Percentiles rank a stretch among this genome's conserved stretches.
phyloP scores from a whole-genome alignment of 1,140 invertebrate genomes.

The silkworm (Bombyx mori) region DNA sequence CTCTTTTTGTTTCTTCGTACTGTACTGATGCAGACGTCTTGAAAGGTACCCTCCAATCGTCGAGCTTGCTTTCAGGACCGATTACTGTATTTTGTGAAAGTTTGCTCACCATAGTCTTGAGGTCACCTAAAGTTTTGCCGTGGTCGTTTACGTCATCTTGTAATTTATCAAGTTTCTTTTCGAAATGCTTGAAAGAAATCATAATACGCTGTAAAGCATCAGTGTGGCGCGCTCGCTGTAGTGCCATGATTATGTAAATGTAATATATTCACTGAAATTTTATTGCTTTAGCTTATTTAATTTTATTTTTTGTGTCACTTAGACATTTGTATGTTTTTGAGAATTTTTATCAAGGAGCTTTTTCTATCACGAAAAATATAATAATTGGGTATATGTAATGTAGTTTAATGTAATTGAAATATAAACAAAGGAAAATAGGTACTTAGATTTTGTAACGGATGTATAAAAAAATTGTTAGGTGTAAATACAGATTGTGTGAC shows the following conservation, averaged over 20 bases:
- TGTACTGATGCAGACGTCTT: slow-evolving; percentile 29
- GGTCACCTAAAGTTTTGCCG: slow-evolving; percentile 35
- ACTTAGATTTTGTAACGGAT: too few relatives aligned
- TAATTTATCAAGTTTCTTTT: slow-evolving; percentile 50
- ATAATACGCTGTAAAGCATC: slow-evolving; percentile 34
- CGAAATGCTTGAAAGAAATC: slow-evolving; percentile 40
- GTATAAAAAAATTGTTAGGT: too few relatives aligned
- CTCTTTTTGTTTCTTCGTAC: slow-evolving; percentile 12
- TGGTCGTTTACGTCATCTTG: slow-evolving; percentile 45
- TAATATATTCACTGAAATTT: slow-evolving; percentile 18
- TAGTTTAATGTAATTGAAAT: too few relatives aligned
- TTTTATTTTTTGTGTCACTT: slow-evolving; percentile 4
- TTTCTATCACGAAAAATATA: too few relatives aligned
- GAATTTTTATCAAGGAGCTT: background rate
- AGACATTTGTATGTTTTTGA: background rate
- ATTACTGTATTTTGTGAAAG: slow-evolving; percentile 22
- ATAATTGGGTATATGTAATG: too few relatives aligned
- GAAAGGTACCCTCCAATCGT: slow-evolving; percentile 15
- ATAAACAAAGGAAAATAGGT: too few relatives aligned
- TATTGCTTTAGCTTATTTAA: slow-evolving; percentile 3
- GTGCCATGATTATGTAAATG: slow-evolving; percentile 17
- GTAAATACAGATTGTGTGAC: too few relatives aligned
- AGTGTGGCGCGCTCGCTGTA: slow-evolving; percentile 21
- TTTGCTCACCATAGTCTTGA: slow-evolving; percentile 37
- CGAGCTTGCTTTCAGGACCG: slow-evolving; percentile 14